Percentiles rank a stretch among this genome's conserved stretches.
Conservation (phyloP, 1,140 invertebrate species). For the Drosophila tsacasi region DNA sequence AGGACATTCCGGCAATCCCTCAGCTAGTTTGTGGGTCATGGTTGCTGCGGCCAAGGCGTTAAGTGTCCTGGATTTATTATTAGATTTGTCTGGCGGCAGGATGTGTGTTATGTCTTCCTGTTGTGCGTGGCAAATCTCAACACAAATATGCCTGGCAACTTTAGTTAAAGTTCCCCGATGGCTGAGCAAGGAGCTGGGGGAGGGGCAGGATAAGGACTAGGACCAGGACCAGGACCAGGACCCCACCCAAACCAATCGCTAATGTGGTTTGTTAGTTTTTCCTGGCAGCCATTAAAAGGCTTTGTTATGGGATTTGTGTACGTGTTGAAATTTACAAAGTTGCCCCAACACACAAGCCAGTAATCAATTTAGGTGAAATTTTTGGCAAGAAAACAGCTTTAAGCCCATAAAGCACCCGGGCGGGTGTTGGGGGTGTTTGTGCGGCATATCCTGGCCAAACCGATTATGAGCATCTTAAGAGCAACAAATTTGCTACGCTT, state of each 20-base stretch:
- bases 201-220: too few relatives aligned
- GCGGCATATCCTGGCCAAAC: constrained; percentile 49
- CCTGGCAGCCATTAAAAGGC: constrained; percentile 77
- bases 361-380: constrained; percentile 78
- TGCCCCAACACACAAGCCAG: constrained; percentile 9
- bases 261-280: constrained; percentile 82
- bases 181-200: too few relatives aligned
- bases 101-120: constrained; percentile 72
- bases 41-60: constrained; percentile 75
- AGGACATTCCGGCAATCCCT: constrained; percentile 43
- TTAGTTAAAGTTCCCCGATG: constrained; percentile 58
- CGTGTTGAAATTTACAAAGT: constrained; percentile 81
- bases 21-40: constrained; percentile 75
- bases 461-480: constrained; percentile 75
- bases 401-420: constrained; percentile 63
- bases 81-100: constrained; percentile 70
- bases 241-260: constrained; percentile 36
- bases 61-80: constrained; percentile 83
- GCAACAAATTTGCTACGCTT: constrained; percentile 70
- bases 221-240: too few relatives aligned
- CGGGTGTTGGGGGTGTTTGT: not conserved
- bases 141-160: constrained; percentile 74
- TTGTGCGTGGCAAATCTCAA: constrained; percentile 64
- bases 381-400: constrained; percentile 71
- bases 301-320: constrained; percentile 82